phyloP scores from a whole-genome alignment of 2,113 vertebrate genomes.

The Catharus minimus region DNA sequence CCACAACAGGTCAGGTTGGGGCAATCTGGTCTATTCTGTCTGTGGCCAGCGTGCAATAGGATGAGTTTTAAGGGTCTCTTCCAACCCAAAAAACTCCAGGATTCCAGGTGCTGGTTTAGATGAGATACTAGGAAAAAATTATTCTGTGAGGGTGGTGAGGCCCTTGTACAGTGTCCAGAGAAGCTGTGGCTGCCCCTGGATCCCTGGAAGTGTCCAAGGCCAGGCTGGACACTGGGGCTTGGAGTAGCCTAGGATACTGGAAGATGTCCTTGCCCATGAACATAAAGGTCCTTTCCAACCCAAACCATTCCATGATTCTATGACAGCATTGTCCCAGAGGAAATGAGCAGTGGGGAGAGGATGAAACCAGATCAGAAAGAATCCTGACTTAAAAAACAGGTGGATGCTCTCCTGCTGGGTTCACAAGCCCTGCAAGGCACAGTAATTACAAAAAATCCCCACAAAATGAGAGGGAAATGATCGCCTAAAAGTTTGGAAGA shows the following conservation, averaged over 20 bases:
- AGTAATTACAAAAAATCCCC: not conserved
- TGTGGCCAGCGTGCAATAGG: not conserved
- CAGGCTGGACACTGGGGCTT: accelerated
- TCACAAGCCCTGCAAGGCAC: not conserved
- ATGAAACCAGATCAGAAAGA: not conserved
- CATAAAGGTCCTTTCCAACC: not conserved
- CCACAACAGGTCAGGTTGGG: not conserved
- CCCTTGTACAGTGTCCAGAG: not conserved
- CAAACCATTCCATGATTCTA: not conserved
- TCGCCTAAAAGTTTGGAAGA: not conserved
- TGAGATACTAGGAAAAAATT: not conserved
- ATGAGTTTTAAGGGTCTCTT: not conserved
- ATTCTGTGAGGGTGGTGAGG: not conserved
- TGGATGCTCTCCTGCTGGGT: not conserved
- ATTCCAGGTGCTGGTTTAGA: not conserved
- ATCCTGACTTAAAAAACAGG: not conserved
- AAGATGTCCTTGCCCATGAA: not conserved
- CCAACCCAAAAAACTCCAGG: not conserved
- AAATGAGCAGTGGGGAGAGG: not conserved
- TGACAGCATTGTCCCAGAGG: accelerated
- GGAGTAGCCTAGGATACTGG: not conserved
- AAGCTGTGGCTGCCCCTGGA: not conserved
- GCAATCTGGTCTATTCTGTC: not conserved
- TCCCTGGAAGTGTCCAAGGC: not conserved
- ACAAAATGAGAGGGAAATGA: not conserved